Conservation (phyloP, 2,888 invertebrate genomes). For the Polietes domitor region DNA sequence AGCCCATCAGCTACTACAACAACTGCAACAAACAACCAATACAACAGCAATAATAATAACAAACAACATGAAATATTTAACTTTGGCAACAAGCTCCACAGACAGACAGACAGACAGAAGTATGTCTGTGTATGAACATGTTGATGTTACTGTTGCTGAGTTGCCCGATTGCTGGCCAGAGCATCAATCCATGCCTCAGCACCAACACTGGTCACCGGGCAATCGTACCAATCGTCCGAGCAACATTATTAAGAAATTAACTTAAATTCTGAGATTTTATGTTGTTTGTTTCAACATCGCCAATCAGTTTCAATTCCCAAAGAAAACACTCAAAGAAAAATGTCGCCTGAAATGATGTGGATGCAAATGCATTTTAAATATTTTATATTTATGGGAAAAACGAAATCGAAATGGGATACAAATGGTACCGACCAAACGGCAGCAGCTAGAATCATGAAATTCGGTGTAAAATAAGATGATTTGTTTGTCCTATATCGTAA, state of each 20-base stretch:
- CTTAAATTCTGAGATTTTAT: slow-evolving; percentile 43
- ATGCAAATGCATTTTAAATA: too few relatives aligned
- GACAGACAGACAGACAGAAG: slow-evolving; percentile 14
- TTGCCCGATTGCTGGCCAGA: background rate
- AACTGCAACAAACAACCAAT: slow-evolving; percentile 31
- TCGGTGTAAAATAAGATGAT: too few relatives aligned
- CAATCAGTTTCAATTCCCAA: slow-evolving; percentile 26
- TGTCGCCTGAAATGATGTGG: background rate
- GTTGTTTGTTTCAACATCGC: slow-evolving; percentile 37
- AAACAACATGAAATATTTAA: slow-evolving; percentile 44
- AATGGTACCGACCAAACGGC: too few relatives aligned
- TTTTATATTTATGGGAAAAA: too few relatives aligned
- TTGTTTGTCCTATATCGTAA: too few relatives aligned
- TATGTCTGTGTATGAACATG: too few relatives aligned
- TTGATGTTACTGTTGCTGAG: background rate
- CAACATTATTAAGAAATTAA: slow-evolving; percentile 63
- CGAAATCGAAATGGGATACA: too few relatives aligned
- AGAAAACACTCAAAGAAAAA: slow-evolving; percentile 18
- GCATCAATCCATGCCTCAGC: background rate
- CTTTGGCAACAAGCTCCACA: slow-evolving; percentile 21
- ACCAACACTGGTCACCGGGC: background rate
- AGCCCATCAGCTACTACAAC: slow-evolving; percentile 45
- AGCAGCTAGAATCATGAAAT: too few relatives aligned
- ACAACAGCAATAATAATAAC: slow-evolving; percentile 25
- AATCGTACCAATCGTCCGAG: slow-evolving; percentile 32